phyloP scores from a whole-genome alignment of 2,113 vertebrate genomes.

The Mixornis gularis region DNA sequence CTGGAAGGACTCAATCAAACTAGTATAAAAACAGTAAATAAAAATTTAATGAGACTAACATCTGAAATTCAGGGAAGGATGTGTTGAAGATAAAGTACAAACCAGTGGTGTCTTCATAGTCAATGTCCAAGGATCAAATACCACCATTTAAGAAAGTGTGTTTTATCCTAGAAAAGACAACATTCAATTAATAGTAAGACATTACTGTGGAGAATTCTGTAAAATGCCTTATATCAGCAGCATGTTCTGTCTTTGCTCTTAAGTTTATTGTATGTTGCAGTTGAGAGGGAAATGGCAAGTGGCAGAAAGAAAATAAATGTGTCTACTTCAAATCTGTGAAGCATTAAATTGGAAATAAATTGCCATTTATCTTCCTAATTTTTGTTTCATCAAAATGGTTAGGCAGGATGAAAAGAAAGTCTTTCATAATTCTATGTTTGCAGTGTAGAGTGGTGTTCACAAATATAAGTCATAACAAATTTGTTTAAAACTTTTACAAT shows the following conservation, averaged over 20 bases:
- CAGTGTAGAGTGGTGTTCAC: background rate
- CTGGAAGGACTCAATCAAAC: background rate
- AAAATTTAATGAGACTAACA: background rate
- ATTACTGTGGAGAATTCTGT: background rate
- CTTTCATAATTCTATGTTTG: background rate
- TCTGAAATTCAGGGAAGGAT: background rate
- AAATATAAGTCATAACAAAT: background rate
- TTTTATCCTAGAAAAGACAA: background rate
- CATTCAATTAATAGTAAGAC: background rate
- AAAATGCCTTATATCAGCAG: background rate
- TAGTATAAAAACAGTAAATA: background rate
- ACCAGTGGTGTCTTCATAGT: background rate
- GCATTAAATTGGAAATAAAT: conserved; percentile 27
- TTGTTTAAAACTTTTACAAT: background rate
- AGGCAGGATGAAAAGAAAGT: background rate
- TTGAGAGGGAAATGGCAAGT: background rate
- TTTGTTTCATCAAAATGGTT: background rate
- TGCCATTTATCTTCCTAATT: conserved; percentile 2
- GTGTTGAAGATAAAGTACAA: background rate
- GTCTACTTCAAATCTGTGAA: background rate
- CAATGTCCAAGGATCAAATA: background rate
- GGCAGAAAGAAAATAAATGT: background rate
- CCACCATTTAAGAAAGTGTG: background rate
- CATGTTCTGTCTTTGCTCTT: background rate
- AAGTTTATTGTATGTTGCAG: background rate